These are phyloP conservation scores for Strix uralensis DNA, from an alignment of 2,113 vertebrate species.

Conservation along the genomic window DNA sequence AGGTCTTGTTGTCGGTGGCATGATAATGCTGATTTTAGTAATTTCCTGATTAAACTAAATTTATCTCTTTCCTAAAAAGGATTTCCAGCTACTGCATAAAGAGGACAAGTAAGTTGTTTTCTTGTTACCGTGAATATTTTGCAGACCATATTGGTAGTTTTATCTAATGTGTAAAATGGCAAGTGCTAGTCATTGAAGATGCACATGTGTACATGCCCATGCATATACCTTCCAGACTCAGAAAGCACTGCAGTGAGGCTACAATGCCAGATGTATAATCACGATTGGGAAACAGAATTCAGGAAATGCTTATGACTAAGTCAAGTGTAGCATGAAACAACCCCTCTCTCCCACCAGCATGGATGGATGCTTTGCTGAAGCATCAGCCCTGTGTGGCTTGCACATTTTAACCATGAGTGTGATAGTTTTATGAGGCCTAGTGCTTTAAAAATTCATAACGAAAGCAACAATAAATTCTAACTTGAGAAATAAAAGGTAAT, in stretches of 20 bases:
- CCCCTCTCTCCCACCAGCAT: too few relatives aligned
- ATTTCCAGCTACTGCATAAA: neutral
- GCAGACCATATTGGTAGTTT: neutral
- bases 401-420: neutral
- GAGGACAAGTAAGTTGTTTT: neutral
- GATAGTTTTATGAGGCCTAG: neutral
- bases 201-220: accelerated
- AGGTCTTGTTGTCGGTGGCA: neutral
- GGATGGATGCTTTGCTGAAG: neutral
- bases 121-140: neutral
- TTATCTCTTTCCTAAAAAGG: constrained; percentile 9
- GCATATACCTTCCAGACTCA: neutral
- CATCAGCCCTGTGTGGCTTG: neutral
- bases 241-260: neutral
- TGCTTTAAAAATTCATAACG: neutral
- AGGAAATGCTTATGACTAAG: neutral
- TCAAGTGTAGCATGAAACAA: accelerated
- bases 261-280: neutral
- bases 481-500: neutral
- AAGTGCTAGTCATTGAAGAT: neutral
- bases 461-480: neutral
- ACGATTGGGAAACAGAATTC: neutral
- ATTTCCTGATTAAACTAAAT: constrained; percentile 32
- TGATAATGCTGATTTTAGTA: neutral
- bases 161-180: neutral